Percentiles rank a stretch among this genome's conserved stretches.
These are phyloP conservation scores for Morone saxatilis DNA, from an alignment of 2,113 vertebrate genomes.

Conservation along the genomic window DNA sequence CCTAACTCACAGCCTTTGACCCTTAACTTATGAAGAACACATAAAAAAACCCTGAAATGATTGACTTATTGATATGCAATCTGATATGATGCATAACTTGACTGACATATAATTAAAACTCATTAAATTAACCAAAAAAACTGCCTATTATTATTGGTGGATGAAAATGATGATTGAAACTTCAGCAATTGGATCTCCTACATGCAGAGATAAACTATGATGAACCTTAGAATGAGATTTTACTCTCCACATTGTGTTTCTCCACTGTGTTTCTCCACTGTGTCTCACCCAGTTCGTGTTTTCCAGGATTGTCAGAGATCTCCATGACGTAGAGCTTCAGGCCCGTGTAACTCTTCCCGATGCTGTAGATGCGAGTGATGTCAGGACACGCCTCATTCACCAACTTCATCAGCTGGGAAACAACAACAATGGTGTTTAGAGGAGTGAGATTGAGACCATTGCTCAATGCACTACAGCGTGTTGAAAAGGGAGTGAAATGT, in stretches of 20 bases:
- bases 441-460: not conserved
- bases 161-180: not conserved
- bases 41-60: not conserved
- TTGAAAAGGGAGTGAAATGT: not conserved
- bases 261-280: conserved; percentile 2
- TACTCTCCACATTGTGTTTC: not conserved
- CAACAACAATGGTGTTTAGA: not conserved
- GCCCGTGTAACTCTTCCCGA: conserved; percentile 92
- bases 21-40: not conserved
- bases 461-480: not conserved
- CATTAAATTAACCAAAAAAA: not conserved
- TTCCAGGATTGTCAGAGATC: conserved; percentile 94
- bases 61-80: no score
- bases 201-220: not conserved
- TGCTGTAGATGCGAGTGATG: conserved; percentile 95
- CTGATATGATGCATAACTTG: no score
- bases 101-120: not conserved
- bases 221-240: not conserved
- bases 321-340: conserved; percentile 97
- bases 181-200: not conserved
- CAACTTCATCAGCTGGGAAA: conserved; percentile 91
- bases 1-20: not conserved
- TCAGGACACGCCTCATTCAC: conserved; percentile 92
- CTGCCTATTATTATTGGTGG: not conserved
- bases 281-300: conserved; percentile 90